Conservation (phyloP, 2,888 invertebrate genomes). For the Luperina nickerlii region DNA sequence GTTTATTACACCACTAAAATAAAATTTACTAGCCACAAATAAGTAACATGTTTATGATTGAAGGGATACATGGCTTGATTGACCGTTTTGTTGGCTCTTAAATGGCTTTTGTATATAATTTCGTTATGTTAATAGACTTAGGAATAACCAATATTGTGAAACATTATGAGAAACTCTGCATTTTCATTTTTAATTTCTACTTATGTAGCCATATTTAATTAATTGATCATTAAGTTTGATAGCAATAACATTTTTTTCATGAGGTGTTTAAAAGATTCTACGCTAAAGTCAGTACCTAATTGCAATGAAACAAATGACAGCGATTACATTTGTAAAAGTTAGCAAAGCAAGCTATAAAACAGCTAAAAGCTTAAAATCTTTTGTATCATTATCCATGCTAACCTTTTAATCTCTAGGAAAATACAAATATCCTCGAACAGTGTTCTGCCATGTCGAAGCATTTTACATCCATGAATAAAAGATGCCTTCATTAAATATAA, state of each 20-base stretch:
- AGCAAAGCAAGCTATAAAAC: no score
- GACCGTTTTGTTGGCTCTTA: slow-evolving; percentile 64
- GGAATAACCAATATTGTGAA: slow-evolving; percentile 35
- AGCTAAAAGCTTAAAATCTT: neutral
- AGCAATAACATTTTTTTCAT: neutral
- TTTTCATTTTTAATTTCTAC: neutral
- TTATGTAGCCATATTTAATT: neutral
- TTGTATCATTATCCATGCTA: neutral
- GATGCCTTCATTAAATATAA: slow-evolving; percentile 40
- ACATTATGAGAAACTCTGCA: neutral
- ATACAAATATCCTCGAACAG: slow-evolving; percentile 1
- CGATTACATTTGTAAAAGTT: no score
- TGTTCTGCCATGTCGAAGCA: neutral
- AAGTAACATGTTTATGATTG: slow-evolving; percentile 63
- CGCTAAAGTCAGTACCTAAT: no score
- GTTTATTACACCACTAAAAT: slow-evolving; percentile 61
- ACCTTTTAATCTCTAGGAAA: slow-evolving; percentile 13
- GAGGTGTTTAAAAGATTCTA: neutral
- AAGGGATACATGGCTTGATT: slow-evolving; percentile 58
- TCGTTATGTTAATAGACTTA: slow-evolving; percentile 30
- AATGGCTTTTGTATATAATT: slow-evolving; percentile 54
- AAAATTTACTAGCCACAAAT: slow-evolving; percentile 65
- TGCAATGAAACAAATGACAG: neutral
- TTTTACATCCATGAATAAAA: slow-evolving; percentile 36
- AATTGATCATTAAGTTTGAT: neutral